Percentiles rank a stretch among this genome's conserved stretches.
Evolutionary conservation across 1,140 invertebrate species (phyloP).

Genomic region (Drosophila asahinai): DNA sequence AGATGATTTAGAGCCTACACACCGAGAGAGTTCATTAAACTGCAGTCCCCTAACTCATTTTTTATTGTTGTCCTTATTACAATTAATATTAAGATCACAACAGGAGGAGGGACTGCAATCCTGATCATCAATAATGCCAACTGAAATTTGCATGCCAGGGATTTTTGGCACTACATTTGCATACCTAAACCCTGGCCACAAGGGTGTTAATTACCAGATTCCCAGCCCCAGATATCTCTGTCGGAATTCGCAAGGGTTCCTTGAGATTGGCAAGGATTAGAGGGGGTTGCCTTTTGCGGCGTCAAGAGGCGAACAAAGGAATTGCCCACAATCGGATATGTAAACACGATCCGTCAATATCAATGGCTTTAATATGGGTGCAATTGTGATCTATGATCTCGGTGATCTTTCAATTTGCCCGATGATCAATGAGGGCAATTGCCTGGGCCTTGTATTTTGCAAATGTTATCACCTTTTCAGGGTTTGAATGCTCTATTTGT

Average conservation of each 20-base stretch:
- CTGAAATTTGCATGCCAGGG: constrained; percentile 52
- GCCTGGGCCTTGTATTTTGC: constrained; percentile 12
- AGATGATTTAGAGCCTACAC: constrained; percentile 51
- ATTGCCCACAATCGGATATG: constrained; percentile 69
- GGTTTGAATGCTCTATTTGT: constrained; percentile 10
- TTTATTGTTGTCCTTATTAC: background rate
- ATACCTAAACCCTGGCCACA: constrained; percentile 40
- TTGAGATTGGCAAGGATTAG: constrained; percentile 25
- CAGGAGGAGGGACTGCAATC: constrained; percentile 10
- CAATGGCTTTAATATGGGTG: constrained; percentile 41
- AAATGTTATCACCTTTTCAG: background rate
- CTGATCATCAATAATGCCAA: constrained; percentile 51
- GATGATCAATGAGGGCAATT: constrained; percentile 43
- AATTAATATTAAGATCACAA: constrained; percentile 55
- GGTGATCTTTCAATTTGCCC: constrained; percentile 30
- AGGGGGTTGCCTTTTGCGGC: constrained; percentile 34
- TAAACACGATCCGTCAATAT: constrained; percentile 62
- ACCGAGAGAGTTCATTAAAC: constrained; percentile 51
- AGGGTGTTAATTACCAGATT: constrained; percentile 69
- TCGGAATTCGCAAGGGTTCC: constrained; percentile 40
- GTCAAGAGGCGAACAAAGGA: constrained; percentile 64
- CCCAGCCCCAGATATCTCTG: constrained; percentile 47
- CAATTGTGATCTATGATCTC: constrained; percentile 35
- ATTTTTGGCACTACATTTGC: constrained; percentile 38
- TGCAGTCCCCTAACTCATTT: constrained; percentile 12